These are phyloP conservation scores for Thamnaconus septentrionalis DNA, from an alignment of 2,113 vertebrate species.

Conservation along the genomic window DNA sequence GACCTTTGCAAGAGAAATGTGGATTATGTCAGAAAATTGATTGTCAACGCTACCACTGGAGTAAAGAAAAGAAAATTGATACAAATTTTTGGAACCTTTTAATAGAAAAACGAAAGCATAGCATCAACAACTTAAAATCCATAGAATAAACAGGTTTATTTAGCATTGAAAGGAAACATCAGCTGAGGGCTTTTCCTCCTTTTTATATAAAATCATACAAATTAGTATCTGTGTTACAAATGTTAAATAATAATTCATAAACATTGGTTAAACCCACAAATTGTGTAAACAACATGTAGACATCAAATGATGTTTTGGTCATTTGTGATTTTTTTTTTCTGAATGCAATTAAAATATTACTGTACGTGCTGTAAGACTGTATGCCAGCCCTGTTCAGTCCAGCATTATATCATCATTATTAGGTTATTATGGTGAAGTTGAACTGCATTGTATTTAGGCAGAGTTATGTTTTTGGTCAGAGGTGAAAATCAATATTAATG, in stretches of 20 bases:
- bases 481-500: slow-evolving; percentile 16
- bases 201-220: slow-evolving; percentile 73
- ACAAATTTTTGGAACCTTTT: no score
- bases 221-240: slow-evolving; percentile 70
- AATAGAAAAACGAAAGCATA: slow-evolving; percentile 1
- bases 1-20: no score
- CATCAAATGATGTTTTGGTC: slow-evolving; percentile 60
- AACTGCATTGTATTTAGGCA: slow-evolving; percentile 21
- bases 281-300: slow-evolving; percentile 62
- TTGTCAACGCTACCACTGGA: no score
- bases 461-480: slow-evolving; percentile 33
- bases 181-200: slow-evolving; percentile 48
- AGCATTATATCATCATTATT: slow-evolving; percentile 34
- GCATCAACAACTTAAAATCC: slow-evolving; percentile 1
- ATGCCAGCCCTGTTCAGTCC: slow-evolving; percentile 27
- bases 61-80: no score
- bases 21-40: no score
- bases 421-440: slow-evolving; percentile 5
- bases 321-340: slow-evolving; percentile 32
- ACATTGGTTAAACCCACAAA: slow-evolving; percentile 52
- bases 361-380: slow-evolving; percentile 28
- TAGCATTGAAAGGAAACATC: slow-evolving; percentile 67
- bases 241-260: slow-evolving; percentile 65
- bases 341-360: slow-evolving; percentile 34
- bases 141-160: slow-evolving; percentile 72